Evolutionary conservation across 37 sponge, comb jelly and placozoan species (phyloP).

Genomic region (Beroe forskalii): DNA sequence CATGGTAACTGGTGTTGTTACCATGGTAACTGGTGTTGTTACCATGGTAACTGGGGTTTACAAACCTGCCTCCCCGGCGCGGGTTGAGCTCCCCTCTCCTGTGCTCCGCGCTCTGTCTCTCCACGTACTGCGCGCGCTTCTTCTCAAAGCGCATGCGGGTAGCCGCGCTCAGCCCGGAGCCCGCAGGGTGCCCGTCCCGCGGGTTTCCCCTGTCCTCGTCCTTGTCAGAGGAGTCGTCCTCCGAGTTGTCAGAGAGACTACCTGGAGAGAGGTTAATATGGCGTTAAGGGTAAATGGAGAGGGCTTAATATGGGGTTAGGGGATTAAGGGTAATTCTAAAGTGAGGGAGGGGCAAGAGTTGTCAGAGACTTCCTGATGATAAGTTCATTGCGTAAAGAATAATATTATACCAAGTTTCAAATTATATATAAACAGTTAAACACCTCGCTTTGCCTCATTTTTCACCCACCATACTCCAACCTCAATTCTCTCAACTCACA

Average conservation of each 20-base stretch:
- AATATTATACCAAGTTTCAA: too few relatives aligned
- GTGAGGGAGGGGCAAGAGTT: not conserved
- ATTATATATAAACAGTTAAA: too few relatives aligned
- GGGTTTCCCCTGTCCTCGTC: not conserved
- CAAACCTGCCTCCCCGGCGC: not conserved
- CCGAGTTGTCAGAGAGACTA: conserved; percentile 38
- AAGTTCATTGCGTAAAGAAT: too few relatives aligned
- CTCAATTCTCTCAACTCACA: too few relatives aligned
- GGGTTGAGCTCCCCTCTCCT: not conserved
- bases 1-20: not conserved
- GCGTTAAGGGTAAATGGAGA: too few relatives aligned
- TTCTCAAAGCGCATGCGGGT: conserved; percentile 61
- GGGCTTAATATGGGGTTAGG: too few relatives aligned
- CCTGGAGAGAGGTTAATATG: conserved; percentile 4
- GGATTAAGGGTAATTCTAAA: too few relatives aligned
- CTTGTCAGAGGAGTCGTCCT: not conserved
- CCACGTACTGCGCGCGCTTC: conserved; percentile 48
- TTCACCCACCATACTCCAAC: too few relatives aligned
- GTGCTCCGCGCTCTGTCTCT: conserved; percentile 60
- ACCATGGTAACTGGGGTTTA: too few relatives aligned
- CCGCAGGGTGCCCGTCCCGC: conserved; percentile 38
- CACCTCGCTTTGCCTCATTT: too few relatives aligned
- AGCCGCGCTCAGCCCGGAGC: conserved; percentile 32
- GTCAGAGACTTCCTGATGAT: too few relatives aligned
- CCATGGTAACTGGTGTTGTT: not conserved